Conservation (phyloP, 2,888 invertebrate species). For the Sminthurinus aureus region DNA sequence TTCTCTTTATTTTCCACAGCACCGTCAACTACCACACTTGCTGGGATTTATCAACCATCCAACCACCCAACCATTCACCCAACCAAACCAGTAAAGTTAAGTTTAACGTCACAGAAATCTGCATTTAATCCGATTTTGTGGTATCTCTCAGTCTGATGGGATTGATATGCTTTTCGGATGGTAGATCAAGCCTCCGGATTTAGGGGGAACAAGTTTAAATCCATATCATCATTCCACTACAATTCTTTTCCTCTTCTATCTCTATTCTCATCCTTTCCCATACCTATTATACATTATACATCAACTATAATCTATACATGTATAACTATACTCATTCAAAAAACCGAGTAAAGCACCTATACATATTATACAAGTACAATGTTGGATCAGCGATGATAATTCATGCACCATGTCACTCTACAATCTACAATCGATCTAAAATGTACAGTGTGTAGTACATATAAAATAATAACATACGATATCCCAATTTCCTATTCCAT, state of each 20-base stretch:
- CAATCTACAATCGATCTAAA: no score
- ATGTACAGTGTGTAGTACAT: no score
- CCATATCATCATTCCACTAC: constrained; percentile 32
- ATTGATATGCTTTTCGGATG: constrained; percentile 55
- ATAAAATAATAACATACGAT: not conserved
- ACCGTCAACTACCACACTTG: not conserved
- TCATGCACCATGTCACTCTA: no score
- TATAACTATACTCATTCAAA: not conserved
- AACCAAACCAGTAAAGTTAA: constrained; percentile 33
- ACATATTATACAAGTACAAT: not conserved
- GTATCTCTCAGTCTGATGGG: constrained; percentile 57
- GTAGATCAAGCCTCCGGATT: constrained; percentile 46
- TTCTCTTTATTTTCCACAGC: no score
- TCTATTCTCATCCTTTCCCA: not conserved
- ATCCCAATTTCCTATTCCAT: not conserved
- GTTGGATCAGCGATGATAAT: no score
- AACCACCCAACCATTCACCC: not conserved
- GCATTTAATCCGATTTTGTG: constrained; percentile 60
- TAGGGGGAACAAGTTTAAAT: constrained; percentile 38
- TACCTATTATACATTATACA: not conserved
- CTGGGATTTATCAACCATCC: not conserved
- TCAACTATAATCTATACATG: not conserved
- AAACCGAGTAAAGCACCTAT: no score
- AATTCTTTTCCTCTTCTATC: constrained; percentile 17
- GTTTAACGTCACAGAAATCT: constrained; percentile 44